Evolutionary conservation across 2,888 invertebrate genomes (phyloP), one percentile per base, ranked within the genome.

Genomic region (Sinotaia quadrata): DNA sequence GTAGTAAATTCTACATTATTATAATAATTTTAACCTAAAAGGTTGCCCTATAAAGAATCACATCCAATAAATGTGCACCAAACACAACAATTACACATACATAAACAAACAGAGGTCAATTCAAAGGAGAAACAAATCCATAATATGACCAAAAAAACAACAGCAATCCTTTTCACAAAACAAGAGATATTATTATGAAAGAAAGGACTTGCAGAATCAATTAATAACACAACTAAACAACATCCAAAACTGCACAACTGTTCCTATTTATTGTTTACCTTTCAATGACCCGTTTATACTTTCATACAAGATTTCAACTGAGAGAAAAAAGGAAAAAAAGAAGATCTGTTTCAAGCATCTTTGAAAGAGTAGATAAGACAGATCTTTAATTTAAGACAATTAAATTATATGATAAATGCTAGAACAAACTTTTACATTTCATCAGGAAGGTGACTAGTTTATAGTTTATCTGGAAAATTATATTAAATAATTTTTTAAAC

Each of bases 211-310:
- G n/a, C 47, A 21, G 24, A 4, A 18, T 24, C 47, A 47, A 47
- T 47, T 2, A 47, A 47, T n/a, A 24, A 47, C 7, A 47, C n/a
- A 47, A 21, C 47, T 21, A n/a, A 47, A 47, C 47, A 47, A 47
- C 47, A 47, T n/a, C n/a, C 47, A 47, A 7, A 47, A 47, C 21
- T 47, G 47, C 47, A 47, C 24, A 24, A 24, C 47, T 15, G 8
- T 7, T 7, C 2, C 24, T 47, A 21, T 3, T 47, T 8, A 7
- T 47, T 24, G n/a, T 54, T 65, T 74, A 67, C 78, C 72, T 72
- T 77, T 68, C 27, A 78, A 73, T 67, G 68, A 63, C 67, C 73
- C 75, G 56, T 77, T 67, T 68, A 75, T 74, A 76, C 78, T 79
- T 74, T 79, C 69, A 77, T 66, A 79, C 65, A 79, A 75, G 49